Evolutionary conservation across 2,888 invertebrate species (phyloP).

Genomic region (Diogma glabrata): DNA sequence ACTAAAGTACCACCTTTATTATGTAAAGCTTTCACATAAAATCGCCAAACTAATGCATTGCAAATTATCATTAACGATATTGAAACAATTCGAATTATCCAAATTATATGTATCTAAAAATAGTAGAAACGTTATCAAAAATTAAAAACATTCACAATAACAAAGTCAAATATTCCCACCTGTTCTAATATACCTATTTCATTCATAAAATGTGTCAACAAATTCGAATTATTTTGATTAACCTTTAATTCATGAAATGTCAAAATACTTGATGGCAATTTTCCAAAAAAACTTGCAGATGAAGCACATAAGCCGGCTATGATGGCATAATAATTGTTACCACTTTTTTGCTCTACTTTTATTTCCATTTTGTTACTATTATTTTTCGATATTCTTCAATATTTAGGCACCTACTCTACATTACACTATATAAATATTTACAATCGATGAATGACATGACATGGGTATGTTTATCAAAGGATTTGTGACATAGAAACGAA

Average conservation of each 20-base stretch:
- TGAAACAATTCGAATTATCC: conserved; percentile 31
- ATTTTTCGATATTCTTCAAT: too few species aligned
- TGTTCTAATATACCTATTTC: not conserved
- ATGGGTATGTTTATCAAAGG: too few species aligned
- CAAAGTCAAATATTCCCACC: conserved; percentile 20
- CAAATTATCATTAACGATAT: conserved; percentile 41
- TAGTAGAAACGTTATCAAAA: not conserved
- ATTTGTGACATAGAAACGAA: too few species aligned
- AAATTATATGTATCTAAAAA: conserved; percentile 23
- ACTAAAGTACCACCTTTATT: conserved; percentile 42
- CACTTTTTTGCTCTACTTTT: too few species aligned
- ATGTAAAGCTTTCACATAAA: conserved; percentile 47
- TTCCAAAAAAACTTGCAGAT: conserved; percentile 46
- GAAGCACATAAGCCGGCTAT: conserved; percentile 44
- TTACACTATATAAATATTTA: too few species aligned
- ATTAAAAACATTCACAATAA: not conserved
- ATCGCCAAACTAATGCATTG: conserved; percentile 45
- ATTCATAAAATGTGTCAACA: not conserved
- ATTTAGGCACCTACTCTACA: too few species aligned
- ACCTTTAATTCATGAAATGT: not conserved
- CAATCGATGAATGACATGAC: too few species aligned
- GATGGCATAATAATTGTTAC: conserved; percentile 29
- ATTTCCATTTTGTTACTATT: too few species aligned
- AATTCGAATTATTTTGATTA: not conserved
- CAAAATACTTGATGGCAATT: conserved; percentile 32